Conservation (phyloP, 2,113 vertebrate genomes). For the Cephalopholis sonnerati region DNA sequence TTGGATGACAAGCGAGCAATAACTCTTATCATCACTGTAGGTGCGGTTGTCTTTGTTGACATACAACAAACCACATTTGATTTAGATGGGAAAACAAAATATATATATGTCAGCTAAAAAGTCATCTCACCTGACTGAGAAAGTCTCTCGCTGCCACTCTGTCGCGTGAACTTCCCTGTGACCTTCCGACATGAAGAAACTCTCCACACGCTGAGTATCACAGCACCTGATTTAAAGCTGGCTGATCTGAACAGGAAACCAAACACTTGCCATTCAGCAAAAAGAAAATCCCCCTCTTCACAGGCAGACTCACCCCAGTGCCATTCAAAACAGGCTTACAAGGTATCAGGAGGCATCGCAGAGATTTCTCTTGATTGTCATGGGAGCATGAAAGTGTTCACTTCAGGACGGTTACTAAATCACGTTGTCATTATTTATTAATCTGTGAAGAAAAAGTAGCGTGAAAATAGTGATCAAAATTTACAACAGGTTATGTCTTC, state of each 20-base stretch:
- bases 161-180: slow-evolving; percentile 53
- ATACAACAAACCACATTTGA: not conserved
- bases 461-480: not conserved
- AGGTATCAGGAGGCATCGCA: slow-evolving; percentile 11
- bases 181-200: slow-evolving; percentile 65
- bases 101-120: slow-evolving; percentile 5
- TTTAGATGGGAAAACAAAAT: not conserved
- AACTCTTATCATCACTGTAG: not conserved
- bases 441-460: not conserved
- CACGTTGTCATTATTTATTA: not conserved
- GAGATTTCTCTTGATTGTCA: slow-evolving; percentile 8
- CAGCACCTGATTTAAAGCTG: slow-evolving; percentile 68
- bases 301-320: slow-evolving; percentile 32
- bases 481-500: not conserved
- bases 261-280: slow-evolving; percentile 75
- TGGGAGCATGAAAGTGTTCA: not conserved
- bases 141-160: slow-evolving; percentile 38
- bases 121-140: slow-evolving; percentile 15
- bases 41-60: not conserved
- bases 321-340: slow-evolving; percentile 26
- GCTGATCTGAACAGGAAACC: slow-evolving; percentile 76
- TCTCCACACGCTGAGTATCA: slow-evolving; percentile 57
- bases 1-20: not conserved
- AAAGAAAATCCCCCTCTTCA: slow-evolving; percentile 53
- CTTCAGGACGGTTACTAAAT: not conserved